Base-by-base conservation (phyloP, 2,888 invertebrate species). In the Dicyrtoma fusca region DNA sequence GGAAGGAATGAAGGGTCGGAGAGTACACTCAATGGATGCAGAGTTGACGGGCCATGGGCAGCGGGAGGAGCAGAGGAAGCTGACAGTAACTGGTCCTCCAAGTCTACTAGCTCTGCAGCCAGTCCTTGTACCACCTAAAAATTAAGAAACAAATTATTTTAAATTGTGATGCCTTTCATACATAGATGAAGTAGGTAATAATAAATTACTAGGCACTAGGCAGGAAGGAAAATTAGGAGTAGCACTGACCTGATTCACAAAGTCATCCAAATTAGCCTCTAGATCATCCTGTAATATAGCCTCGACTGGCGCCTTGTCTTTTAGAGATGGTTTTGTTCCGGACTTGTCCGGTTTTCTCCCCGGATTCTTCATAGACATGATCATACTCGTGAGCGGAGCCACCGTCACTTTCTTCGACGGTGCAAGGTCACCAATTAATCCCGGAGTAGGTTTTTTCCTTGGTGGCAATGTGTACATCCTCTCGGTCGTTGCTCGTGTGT, bases 361-460 rank as follows among this genome's bases (percentile, higher is more conserved):
- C 0, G 83, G 81, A 1, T 87, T 86, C 70, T 82, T 85, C 61
- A 84, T 84, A 1, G 85, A 85, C 1, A 85, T 82, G 14, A 64
- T 64, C 14, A 69, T 57, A 45, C 69, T 69, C 21, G 69, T 69
- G 11, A 69, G 17, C 13, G 69, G 69, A 17, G 69, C 69, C 1
- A 70, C 70, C 5, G 79, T 80, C 10, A 80, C 79, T 6, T 82
- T 82, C 0, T 83, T 79, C 1, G 86, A 86, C 77, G 55, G 53
- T 23, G 55, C 86, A 0, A 85, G 86, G 19, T 85, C 85, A n/a
- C 86, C 83, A 8, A 82, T 82, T 8, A 82, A 57, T 6, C 83
- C 81, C 8, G 83, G 63, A 49, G 72, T 62, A 4, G 66, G 73
- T 62, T 75, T 76, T 23, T 75, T 75, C 23, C 78, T 74, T 17